These are phyloP conservation scores for Staurois parvus DNA, from an alignment of 2,797 vertebrate species.

Conservation along the genomic window DNA sequence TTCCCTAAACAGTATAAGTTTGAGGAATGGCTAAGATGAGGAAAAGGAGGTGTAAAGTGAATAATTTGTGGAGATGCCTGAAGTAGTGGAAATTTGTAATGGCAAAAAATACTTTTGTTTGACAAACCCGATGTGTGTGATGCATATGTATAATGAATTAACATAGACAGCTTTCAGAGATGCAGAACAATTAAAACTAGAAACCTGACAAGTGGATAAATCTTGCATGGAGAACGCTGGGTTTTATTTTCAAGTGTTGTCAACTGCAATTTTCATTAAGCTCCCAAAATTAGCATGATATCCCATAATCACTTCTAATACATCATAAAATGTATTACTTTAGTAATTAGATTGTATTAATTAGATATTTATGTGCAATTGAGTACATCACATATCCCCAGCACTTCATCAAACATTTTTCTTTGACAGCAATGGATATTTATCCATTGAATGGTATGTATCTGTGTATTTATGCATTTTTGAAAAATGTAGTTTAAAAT, in stretches of 20 bases:
- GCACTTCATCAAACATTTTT: conserved; percentile 9
- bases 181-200: conserved; percentile 2
- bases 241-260: conserved; percentile 3
- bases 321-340: conserved; percentile 24
- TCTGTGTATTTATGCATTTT: too few species aligned
- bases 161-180: conserved; percentile 8
- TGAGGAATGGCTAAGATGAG: too few species aligned
- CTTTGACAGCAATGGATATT: conserved; percentile 16
- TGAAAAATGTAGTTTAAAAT: conserved; percentile 2
- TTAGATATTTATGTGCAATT: conserved; percentile 41
- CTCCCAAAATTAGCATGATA: conserved; percentile 18
- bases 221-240: conserved; percentile 8
- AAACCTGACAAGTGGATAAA: conserved; percentile 38
- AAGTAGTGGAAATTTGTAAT: too few species aligned
- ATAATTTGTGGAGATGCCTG: too few species aligned
- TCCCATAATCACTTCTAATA: conserved; percentile 24
- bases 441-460: too few species aligned
- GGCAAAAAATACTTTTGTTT: background rate
- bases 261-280: conserved; percentile 18
- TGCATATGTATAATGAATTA: conserved; percentile 14
- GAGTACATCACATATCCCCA: conserved; percentile 16
- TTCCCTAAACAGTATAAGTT: too few species aligned
- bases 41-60: too few species aligned
- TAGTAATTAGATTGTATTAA: conserved; percentile 33
- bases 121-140: background rate